A percentile compares a stretch with the other conserved stretches of the same genome.
These are phyloP conservation scores for Cercopithecus mona DNA, from an alignment of 2,113 vertebrate species.

Conservation along the genomic window DNA sequence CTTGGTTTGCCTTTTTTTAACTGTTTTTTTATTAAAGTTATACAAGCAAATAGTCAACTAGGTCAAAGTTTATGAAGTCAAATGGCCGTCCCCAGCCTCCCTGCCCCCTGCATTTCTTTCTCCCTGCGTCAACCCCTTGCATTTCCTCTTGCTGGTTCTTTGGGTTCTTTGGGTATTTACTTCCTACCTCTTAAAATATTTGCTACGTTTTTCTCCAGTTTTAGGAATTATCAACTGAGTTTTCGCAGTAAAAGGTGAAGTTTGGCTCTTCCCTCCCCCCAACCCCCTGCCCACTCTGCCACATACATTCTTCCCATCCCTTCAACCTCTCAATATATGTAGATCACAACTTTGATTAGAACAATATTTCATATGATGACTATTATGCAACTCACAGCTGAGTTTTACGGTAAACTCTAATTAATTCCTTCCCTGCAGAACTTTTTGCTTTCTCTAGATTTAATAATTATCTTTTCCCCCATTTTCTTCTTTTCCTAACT, in stretches of 20 bases:
- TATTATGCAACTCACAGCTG: not conserved
- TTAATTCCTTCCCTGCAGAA: not conserved
- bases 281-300: not conserved
- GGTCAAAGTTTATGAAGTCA: not conserved
- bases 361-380: not conserved
- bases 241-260: not conserved
- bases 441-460: not conserved
- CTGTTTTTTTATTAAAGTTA: not conserved
- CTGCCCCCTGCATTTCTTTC: not conserved
- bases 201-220: not conserved
- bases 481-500: slow-evolving; percentile 21
- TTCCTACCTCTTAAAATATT: not conserved
- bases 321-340: not conserved
- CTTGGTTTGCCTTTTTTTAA: not conserved
- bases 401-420: not conserved
- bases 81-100: not conserved
- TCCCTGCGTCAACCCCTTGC: not conserved
- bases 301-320: not conserved
- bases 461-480: not conserved
- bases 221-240: not conserved
- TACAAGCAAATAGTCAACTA: not conserved
- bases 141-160: not conserved
- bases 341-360: not conserved
- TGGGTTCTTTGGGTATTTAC: not conserved
- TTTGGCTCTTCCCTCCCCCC: not conserved